phyloP scores from a whole-genome alignment of 2,797 vertebrate genomes.

The Melanogrammus aeglefinus region DNA sequence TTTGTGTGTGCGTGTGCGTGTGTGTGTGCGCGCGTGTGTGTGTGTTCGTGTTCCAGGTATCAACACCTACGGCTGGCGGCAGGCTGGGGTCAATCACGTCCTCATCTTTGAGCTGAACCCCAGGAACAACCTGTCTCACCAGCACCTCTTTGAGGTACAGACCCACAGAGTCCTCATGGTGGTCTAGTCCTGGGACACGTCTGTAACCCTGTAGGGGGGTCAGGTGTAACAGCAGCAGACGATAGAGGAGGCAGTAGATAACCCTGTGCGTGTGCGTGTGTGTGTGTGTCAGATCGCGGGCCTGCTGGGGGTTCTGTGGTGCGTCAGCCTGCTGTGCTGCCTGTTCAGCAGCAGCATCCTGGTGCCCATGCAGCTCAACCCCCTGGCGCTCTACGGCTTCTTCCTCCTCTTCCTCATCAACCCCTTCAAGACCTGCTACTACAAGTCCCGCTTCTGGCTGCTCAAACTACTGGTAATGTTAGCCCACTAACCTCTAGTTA shows the following conservation, averaged over 20 bases:
- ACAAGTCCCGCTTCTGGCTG: conserved; percentile 99
- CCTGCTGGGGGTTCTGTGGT: conserved; percentile 94
- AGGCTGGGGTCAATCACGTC: conserved; percentile 97
- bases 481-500: neutral
- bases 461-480: conserved; percentile 91
- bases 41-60: conserved; percentile 72
- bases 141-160: conserved; percentile 91
- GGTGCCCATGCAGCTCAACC: conserved; percentile 91
- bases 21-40: neutral
- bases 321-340: conserved; percentile 92
- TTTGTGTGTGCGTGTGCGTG: too few relatives aligned
- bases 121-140: conserved; percentile 96
- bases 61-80: conserved; percentile 98
- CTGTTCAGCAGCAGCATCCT: conserved; percentile 80
- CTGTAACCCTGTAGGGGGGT: too few relatives aligned
- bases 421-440: conserved; percentile 97
- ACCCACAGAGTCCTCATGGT: too few relatives aligned
- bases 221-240: too few relatives aligned
- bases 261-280: too few relatives aligned
- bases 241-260: too few relatives aligned
- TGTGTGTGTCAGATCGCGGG: conserved; percentile 85
- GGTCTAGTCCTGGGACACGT: too few relatives aligned
- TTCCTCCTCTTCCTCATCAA: conserved; percentile 98
- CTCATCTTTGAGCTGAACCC: conserved; percentile 99
- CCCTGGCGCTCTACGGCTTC: conserved; percentile 92